These are phyloP conservation scores for Cheiracanthium punctorium DNA, from an alignment of 2,888 invertebrate species.

Conservation along the genomic window DNA sequence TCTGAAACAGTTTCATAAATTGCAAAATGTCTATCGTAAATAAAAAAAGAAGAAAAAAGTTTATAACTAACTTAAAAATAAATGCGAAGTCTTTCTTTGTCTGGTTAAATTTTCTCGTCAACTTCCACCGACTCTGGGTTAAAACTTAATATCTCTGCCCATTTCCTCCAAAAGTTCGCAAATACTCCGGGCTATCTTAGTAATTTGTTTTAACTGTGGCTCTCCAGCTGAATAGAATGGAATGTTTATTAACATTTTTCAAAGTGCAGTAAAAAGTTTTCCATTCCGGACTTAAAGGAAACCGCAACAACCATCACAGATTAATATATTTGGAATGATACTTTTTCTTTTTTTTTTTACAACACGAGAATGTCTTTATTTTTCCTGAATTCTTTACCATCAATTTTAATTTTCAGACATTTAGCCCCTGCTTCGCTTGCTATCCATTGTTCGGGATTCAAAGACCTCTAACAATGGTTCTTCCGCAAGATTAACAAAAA, in stretches of 20 bases:
- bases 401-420: constrained; percentile 60
- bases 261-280: not conserved
- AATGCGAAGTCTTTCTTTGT: no score
- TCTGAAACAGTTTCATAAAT: no score
- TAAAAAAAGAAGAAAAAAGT: no score
- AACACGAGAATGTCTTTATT: constrained; percentile 3
- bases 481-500: constrained; percentile 31
- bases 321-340: constrained; percentile 3
- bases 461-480: constrained; percentile 47
- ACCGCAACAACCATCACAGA: not conserved
- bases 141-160: not conserved
- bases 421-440: constrained; percentile 31
- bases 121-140: not conserved
- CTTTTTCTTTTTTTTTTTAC: no score
- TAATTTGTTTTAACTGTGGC: not conserved
- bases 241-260: constrained; percentile 5
- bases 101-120: not conserved
- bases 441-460: constrained; percentile 51
- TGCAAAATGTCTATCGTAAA: no score
- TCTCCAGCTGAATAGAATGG: not conserved
- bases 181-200: not conserved
- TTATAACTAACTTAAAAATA: no score
- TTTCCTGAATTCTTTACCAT: constrained; percentile 24
- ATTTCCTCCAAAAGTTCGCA: not conserved
- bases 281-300: not conserved